Conservation (phyloP, 2,113 vertebrate genomes). For the Orthonyx spaldingii region DNA sequence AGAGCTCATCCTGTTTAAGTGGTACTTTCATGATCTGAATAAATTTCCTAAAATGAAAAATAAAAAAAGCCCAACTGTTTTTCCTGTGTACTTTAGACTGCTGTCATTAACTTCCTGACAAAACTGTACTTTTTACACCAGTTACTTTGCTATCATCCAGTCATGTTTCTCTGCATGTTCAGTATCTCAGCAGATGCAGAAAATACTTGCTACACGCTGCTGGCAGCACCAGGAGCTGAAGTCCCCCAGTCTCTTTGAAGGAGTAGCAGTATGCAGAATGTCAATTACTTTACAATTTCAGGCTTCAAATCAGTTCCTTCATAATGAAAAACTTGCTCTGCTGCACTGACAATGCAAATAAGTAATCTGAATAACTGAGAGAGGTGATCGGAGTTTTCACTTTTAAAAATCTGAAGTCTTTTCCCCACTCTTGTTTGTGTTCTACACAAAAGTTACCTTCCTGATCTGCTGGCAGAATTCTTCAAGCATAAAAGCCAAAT, state of each 20-base stretch:
- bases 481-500: background rate
- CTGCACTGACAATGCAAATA: background rate
- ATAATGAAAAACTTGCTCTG: background rate
- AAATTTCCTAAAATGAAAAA: background rate
- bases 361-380: background rate
- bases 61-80: background rate
- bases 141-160: background rate
- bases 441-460: background rate
- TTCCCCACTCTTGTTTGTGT: background rate
- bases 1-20: background rate
- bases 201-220: background rate
- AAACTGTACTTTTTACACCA: background rate
- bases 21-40: background rate
- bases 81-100: background rate
- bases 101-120: background rate
- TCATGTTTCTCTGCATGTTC: background rate
- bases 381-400: background rate
- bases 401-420: background rate
- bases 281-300: slow-evolving; percentile 11
- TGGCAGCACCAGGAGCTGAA: background rate
- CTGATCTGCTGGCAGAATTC: background rate
- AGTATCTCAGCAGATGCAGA: background rate
- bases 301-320: background rate
- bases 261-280: background rate
- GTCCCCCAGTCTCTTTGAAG: background rate